Base-by-base conservation (phyloP, 2,888 invertebrate genomes). In the Thecophora atra region DNA sequence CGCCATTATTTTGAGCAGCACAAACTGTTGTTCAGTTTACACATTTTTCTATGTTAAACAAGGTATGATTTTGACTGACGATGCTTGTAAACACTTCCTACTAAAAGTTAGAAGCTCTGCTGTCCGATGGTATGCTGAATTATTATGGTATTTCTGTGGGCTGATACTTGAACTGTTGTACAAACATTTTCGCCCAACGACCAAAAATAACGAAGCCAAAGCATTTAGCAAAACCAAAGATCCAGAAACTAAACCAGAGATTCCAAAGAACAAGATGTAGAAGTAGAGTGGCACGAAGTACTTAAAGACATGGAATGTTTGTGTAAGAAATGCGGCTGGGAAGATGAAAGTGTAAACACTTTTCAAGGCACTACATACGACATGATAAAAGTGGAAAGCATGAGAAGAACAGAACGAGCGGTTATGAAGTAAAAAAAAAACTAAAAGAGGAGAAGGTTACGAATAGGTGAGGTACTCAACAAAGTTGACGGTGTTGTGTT, bases 231-330 rank as follows among this genome's bases (percentile, higher is more conserved):
- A 24, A 68, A 17, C 8, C 28, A 56, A 42, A 66, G 52, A 17
- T 13, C 24, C 28, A 15, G 15, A 58, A 58, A 58, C 3, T 24
- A 58, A 58, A 58, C 58, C 47, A 47, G 17, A 47, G 17, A 47
- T 17, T n/a, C 47, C 47, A 47, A 37, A 37, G 37, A 37, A 47
- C 58, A 26, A 58, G 15, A 26, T 28, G 26, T 58, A 7, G 15
- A 21, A n/a, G n/a, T n/a, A 54, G 17, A 19, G n/a, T 15, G 47
- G 4, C 47, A n/a, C 47, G 47, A n/a, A n/a, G 15, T 47, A 47
- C 47, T 47, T 73, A 74, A 70, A 75, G 70, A 70, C 74, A 72
- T 74, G 72, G 74, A 76, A 71, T 77, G 74, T 77, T 77, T 75
- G 76, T 72, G 72, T 75, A 76, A 76, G 75, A 74, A 75, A 73